Conservation (phyloP, 1,140 invertebrate species). For the Schlechtendalia chinensis region DNA sequence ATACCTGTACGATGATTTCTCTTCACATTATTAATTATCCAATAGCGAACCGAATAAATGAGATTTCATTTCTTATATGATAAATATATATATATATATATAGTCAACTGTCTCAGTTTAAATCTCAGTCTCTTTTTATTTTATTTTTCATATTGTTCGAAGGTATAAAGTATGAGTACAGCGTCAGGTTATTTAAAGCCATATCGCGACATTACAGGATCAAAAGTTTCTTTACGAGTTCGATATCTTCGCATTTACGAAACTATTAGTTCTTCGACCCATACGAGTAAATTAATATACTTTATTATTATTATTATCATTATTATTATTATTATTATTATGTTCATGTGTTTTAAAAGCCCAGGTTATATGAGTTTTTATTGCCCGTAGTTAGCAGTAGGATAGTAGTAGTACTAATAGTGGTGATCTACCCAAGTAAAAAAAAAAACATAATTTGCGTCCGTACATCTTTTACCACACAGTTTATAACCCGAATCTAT, state of each 20-base stretch:
- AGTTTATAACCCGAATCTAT: slow-evolving; percentile 30
- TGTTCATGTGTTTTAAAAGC: slow-evolving; percentile 5
- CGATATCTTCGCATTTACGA: background rate
- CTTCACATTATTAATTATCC: slow-evolving; percentile 40
- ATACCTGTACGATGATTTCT: slow-evolving; percentile 31
- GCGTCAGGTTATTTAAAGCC: background rate
- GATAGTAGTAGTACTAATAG: background rate
- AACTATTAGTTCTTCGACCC: slow-evolving; percentile 2
- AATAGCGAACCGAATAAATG: slow-evolving; percentile 24
- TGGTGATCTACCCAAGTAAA: background rate
- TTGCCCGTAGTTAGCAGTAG: background rate
- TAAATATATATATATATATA: background rate
- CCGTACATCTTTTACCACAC: slow-evolving; percentile 44
- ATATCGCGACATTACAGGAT: background rate
- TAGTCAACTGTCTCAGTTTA: background rate
- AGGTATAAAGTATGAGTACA: background rate
- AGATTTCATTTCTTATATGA: background rate
- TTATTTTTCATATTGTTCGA: slow-evolving; percentile 7
- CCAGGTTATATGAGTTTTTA: slow-evolving; percentile 21
- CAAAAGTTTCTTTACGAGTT: background rate
- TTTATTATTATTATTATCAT: slow-evolving; percentile 39
- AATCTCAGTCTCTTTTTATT: background rate
- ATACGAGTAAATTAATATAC: slow-evolving; percentile 36
- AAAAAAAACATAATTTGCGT: slow-evolving; percentile 35
- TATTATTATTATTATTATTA: slow-evolving; percentile 38